These are phyloP conservation scores for human DNA, from an alignment of 2,113 vertebrate species.

Conservation along the genomic window GRCh38 chr2:72820501-72821000, in stretches of 20 bases:
- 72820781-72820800: not conserved
- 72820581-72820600: not conserved
- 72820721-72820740: not conserved
- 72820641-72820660: not conserved
- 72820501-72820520: not conserved
- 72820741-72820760: not conserved
- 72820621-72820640: conserved; percentile 2
- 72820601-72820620: not conserved
- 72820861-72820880: not conserved
- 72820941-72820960: not conserved
- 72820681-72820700: not conserved
- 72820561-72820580: not conserved
- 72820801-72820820: not conserved
- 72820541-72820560: not conserved
- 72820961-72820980: not conserved
- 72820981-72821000: not conserved
- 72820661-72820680: conserved; percentile 7
- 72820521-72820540: not conserved
- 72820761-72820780: not conserved
- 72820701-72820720: not conserved
- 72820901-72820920: not conserved
- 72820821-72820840: not conserved
- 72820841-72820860: not conserved
- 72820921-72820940: not conserved
- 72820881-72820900: not conserved